These are phyloP conservation scores for Hippopotamus amphibius DNA, from an alignment of 2,113 vertebrate genomes.

Conservation along the genomic window DNA sequence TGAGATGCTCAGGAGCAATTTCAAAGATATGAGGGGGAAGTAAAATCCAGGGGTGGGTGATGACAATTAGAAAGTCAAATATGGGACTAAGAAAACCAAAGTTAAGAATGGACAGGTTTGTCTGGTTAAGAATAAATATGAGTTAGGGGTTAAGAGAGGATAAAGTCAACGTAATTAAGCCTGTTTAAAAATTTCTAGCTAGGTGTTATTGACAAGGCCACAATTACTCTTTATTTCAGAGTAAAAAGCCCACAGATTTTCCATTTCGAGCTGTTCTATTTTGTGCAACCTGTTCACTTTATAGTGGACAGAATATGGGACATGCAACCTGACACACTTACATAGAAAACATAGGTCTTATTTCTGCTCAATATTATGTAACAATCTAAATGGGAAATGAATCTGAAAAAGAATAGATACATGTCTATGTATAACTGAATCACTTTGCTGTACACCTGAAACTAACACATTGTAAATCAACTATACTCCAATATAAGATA, in stretches of 20 bases:
- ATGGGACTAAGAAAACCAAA: neutral
- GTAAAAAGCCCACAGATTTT: neutral
- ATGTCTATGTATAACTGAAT: too few relatives aligned
- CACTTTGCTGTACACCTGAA: too few relatives aligned
- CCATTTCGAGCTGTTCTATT: neutral
- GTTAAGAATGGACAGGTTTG: neutral
- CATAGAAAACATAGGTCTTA: neutral
- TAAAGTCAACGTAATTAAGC: conserved; percentile 23
- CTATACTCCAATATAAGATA: too few relatives aligned
- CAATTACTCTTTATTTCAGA: conserved; percentile 11
- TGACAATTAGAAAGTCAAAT: neutral
- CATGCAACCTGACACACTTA: neutral
- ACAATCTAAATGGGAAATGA: too few relatives aligned
- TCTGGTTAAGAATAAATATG: neutral
- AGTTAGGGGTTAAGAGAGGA: neutral
- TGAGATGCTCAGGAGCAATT: neutral
- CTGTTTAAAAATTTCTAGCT: neutral
- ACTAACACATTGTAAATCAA: too few relatives aligned
- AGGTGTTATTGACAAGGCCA: neutral
- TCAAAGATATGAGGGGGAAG: neutral
- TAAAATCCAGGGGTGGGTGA: neutral
- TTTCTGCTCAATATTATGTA: neutral
- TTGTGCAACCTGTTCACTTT: neutral
- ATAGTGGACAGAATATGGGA: neutral
- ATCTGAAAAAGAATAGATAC: too few relatives aligned